A percentile compares a stretch with the other conserved stretches of the same genome.
Evolutionary conservation across 2,888 invertebrate genomes (phyloP).

Genomic region (Apantesis nais): DNA sequence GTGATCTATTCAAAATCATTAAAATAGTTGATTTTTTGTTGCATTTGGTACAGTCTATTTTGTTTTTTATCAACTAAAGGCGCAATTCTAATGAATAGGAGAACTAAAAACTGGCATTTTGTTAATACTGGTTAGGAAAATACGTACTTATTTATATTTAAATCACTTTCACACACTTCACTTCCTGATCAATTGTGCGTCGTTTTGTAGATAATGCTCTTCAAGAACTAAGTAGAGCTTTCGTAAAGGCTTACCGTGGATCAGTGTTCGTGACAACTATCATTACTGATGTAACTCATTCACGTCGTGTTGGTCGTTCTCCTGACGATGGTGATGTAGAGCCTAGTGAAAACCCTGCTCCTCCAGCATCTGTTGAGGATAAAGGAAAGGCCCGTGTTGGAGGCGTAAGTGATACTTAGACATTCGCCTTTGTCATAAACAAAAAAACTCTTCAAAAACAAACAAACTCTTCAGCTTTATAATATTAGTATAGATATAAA

Average conservation of each 20-base stretch:
- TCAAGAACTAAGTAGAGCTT: constrained; percentile 81
- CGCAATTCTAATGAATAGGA: too few relatives aligned
- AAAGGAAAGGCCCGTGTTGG: too few relatives aligned
- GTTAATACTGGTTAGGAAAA: not conserved
- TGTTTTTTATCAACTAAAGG: too few relatives aligned
- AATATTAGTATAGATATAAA: too few relatives aligned
- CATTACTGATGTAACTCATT: constrained; percentile 88
- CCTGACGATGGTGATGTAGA: not conserved
- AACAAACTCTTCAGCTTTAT: too few relatives aligned
- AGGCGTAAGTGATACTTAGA: not conserved
- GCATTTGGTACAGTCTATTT: too few relatives aligned
- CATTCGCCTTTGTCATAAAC: not conserved
- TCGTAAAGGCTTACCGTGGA: constrained; percentile 84
- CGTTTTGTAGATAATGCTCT: constrained; percentile 71
- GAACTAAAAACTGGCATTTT: too few relatives aligned
- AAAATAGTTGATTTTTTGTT: too few relatives aligned
- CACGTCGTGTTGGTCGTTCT: constrained; percentile 74
- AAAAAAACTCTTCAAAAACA: too few relatives aligned
- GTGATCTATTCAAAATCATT: too few relatives aligned
- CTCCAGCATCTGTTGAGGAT: too few relatives aligned
- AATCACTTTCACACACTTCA: not conserved
- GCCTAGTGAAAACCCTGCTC: too few relatives aligned
- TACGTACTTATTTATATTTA: not conserved
- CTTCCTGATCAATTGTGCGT: not conserved
- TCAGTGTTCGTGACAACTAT: constrained; percentile 88